A percentile compares a stretch with the other conserved stretches of the same genome.
Evolutionary conservation across 2,888 invertebrate species (phyloP).

Genomic region (Dendrolimus pini): DNA sequence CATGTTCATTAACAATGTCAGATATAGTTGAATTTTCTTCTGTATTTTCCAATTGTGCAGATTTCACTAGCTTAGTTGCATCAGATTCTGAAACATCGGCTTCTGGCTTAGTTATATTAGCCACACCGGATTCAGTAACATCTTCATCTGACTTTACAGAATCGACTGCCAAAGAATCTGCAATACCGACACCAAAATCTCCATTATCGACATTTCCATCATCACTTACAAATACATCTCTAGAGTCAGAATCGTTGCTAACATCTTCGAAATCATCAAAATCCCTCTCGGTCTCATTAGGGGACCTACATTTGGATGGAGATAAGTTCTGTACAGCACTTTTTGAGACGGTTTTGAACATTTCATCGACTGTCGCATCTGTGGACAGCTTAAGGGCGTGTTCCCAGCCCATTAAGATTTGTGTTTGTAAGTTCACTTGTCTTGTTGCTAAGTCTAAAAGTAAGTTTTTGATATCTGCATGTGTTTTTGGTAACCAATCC

Average conservation of each 20-base stretch:
- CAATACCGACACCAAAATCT: too few species aligned
- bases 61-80: too few species aligned
- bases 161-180: too few species aligned
- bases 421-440: constrained; percentile 45
- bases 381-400: constrained; percentile 43
- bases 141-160: too few species aligned
- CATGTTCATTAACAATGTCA: too few species aligned
- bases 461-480: constrained; percentile 41
- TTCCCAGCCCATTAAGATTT: constrained; percentile 49
- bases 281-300: constrained; percentile 2
- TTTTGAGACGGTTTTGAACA: constrained; percentile 64
- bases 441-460: constrained; percentile 50
- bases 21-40: too few species aligned
- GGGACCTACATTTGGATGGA: constrained; percentile 35
- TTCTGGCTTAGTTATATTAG: too few species aligned
- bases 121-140: too few species aligned
- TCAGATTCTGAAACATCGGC: too few species aligned
- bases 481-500: constrained; percentile 60
- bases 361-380: constrained; percentile 34
- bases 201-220: too few species aligned
- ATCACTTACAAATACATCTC: constrained; percentile 20
- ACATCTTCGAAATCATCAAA: constrained; percentile 2
- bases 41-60: too few species aligned
- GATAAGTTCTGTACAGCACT: constrained; percentile 56
- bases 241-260: constrained; percentile 2